Conservation (phyloP, 2,113 vertebrate genomes). For the Barbus barbus region DNA sequence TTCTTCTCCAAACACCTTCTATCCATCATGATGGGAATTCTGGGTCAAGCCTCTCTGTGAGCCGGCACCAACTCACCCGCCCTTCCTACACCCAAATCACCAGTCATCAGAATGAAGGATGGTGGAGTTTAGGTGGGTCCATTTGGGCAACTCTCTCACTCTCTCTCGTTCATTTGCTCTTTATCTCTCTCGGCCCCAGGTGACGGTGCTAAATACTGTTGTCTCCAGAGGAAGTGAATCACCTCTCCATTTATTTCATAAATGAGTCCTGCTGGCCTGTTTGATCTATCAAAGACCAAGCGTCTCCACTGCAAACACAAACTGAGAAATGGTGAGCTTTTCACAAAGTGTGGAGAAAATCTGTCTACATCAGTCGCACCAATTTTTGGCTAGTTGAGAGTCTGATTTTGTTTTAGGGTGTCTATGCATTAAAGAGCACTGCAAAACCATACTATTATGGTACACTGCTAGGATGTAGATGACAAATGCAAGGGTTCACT, state of each 20-base stretch:
- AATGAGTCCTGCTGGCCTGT: constrained; percentile 54
- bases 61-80: constrained; percentile 49
- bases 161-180: constrained; percentile 61
- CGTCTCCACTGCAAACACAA: background rate
- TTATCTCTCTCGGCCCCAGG: constrained; percentile 63
- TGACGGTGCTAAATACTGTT: constrained; percentile 79
- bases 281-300: constrained; percentile 51
- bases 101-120: constrained; percentile 77
- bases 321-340: constrained; percentile 21
- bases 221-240: constrained; percentile 67
- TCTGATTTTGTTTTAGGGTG: no score
- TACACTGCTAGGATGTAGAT: no score
- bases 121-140: constrained; percentile 72
- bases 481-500: background rate
- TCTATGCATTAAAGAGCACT: no score
- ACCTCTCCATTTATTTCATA: constrained; percentile 66
- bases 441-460: no score
- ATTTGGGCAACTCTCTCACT: constrained; percentile 64
- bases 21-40: constrained; percentile 72
- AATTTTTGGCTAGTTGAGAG: background rate
- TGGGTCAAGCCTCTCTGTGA: constrained; percentile 36
- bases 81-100: constrained; percentile 57
- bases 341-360: background rate
- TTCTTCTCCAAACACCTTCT: constrained; percentile 69
- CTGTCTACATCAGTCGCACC: background rate